A percentile compares a stretch with the other conserved stretches of the same genome.
Evolutionary conservation across 2,888 invertebrate species (phyloP).

Genomic region (Schizotus pectinicornis): DNA sequence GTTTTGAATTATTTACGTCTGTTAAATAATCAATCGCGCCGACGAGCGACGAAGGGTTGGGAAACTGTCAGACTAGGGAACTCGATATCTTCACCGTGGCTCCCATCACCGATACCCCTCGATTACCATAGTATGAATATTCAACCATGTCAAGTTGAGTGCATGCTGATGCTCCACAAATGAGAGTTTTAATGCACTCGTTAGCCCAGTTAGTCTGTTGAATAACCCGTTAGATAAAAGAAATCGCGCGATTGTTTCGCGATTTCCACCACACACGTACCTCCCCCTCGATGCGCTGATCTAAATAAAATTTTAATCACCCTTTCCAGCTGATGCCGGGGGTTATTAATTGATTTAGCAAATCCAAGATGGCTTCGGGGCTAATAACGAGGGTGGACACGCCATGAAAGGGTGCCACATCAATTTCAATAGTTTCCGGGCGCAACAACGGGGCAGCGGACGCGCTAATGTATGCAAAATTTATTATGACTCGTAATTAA

Average conservation of each 20-base stretch:
- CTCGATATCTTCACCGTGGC: too few species aligned
- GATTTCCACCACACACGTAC: too few species aligned
- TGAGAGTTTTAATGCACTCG: constrained; percentile 16
- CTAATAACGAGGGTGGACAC: constrained; percentile 21
- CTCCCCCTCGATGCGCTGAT: background rate
- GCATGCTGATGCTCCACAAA: constrained; percentile 17
- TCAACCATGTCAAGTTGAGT: constrained; percentile 26
- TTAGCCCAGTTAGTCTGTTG: constrained; percentile 19
- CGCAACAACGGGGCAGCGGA: constrained; percentile 1
- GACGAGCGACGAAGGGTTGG: too few species aligned
- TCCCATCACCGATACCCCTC: too few species aligned
- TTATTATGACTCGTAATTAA: constrained; percentile 30
- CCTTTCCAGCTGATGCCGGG: background rate
- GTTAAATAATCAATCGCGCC: too few species aligned
- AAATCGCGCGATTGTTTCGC: too few species aligned
- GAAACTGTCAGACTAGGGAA: too few species aligned
- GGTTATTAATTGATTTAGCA: constrained; percentile 6
- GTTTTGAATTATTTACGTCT: too few species aligned
- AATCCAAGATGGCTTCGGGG: constrained; percentile 26
- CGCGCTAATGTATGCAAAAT: constrained; percentile 22
- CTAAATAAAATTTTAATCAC: constrained; percentile 4
- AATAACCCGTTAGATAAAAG: too few species aligned
- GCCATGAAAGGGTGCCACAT: constrained; percentile 24
- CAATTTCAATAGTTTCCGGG: constrained; percentile 23
- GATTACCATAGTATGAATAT: constrained; percentile 30